Base-by-base conservation (phyloP, 2,113 vertebrate genomes). In the Crocuta crocuta region DNA sequence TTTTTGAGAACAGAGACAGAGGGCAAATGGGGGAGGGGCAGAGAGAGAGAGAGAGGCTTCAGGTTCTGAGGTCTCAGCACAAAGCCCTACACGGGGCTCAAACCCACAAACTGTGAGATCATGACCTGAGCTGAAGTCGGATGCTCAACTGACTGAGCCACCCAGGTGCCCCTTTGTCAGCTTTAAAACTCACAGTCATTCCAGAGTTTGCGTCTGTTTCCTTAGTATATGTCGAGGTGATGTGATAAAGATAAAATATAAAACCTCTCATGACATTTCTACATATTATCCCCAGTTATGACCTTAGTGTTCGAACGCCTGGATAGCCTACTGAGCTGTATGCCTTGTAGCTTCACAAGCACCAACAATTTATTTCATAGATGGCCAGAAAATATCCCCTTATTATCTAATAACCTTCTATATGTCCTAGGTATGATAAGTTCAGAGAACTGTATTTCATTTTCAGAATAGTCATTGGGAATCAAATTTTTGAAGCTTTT, bases 111-210 rank as follows among this genome's bases (percentile, higher is more conserved):
- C 55, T 61, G 58, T 61, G 58, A 61, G 58, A 23, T 61, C 58
- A 61, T 8, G 21, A 61, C 58, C 58, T 23, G 58, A 61, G 58
- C 58, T 61, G 58, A 61, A 61, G 58, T 61, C 6, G 17, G 58
- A 61, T 17, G 58, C 58, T 61, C 58, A 55, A 55, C 53, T 15
- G 4, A 55, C 53, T 55, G 53, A 55, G 53, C 53, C 53, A 23
- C 21, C 21, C 21, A 61, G 21, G 58, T 19, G 3, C 58, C 58
- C 58, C 21, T 26, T 16, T 83, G 28, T 74, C 85, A 66, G 66
- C 45, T 96, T 88, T 91, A 96, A 97, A 95, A 76, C 65, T 88
- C 88, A 89, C 26, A 98, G 53, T 13, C 91, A 48, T 96, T 82
- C 53, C 23, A 53, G 31, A 89, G 35, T 94, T 94, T 79, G 13